Base-by-base conservation (phyloP, 1,140 invertebrate species). In the Drosophila miranda region DNA sequence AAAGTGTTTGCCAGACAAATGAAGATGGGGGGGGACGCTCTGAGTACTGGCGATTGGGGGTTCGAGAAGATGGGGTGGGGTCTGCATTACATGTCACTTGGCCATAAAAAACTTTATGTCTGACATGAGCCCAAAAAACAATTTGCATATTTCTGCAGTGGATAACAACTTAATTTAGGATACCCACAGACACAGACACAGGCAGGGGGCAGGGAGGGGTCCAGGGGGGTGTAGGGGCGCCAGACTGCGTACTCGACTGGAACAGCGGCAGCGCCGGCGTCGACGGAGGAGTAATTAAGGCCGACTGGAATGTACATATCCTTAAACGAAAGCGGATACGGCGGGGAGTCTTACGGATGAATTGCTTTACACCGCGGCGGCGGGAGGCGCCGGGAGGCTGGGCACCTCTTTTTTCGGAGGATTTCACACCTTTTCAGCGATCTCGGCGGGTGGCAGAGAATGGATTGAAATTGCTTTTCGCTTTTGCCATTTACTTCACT, bases 61-160 rank as follows among this genome's bases (percentile, higher is more conserved):
- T n/a, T 23, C 23, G 23, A 23, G 23, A 4, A 26, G 23, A 26
- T 6, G 23, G 19, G 7, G 67, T 26, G 51, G 5, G n/a, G 51
- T 38, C 46, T 50, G 34, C 16, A 43, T 56, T 63, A 64, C 52
- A 63, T 84, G 81, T 87, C 82, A 84, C 81, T 78, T 38, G 82
- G 82, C 69, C 82, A 84, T 84, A 84, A 84, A 84, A 83, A 80
- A 81, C 77, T 84, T 86, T 75, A 78, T 84, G 81, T 86, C 81
- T 84, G 82, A 86, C 81, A 84, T 86, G 81, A 87, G 81, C 82
- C 82, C 58, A 75, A 86, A 87, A 86, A 86, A 86, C 82, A 86
- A 86, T 86, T 86, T 86, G 81, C 82, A 86, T 87, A 60, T 84
- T 71, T 70, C 56, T 23, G 41, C 52, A 67, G 54, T 75, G 81